These are phyloP conservation scores for Agapetus fuscipes DNA, from an alignment of 2,888 invertebrate species.

Conservation along the genomic window DNA sequence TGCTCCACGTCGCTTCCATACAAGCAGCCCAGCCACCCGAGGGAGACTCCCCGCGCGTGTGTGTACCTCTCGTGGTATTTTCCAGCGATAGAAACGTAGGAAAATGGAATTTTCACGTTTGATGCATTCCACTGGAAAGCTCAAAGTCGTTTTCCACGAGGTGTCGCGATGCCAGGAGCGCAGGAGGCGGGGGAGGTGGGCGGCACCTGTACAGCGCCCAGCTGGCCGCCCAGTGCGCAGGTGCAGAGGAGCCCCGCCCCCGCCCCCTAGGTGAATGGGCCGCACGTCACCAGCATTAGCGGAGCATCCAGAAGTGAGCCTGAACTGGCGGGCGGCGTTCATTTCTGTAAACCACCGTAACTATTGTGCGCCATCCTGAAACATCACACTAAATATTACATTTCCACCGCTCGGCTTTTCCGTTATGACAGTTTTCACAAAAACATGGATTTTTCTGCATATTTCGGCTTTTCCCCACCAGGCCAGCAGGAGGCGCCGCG, in stretches of 20 bases:
- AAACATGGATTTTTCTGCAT: constrained; percentile 42
- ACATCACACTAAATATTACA: constrained; percentile 5
- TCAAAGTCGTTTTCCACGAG: constrained; percentile 22
- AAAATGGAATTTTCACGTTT: constrained; percentile 14
- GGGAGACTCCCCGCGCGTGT: too few relatives aligned
- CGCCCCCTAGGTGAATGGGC: too few relatives aligned
- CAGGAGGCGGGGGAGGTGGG: constrained; percentile 6
- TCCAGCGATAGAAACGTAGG: background rate
- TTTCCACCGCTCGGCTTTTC: constrained; percentile 14
- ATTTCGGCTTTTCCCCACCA: constrained; percentile 31
- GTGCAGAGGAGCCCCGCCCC: too few relatives aligned
- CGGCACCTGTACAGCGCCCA: constrained; percentile 8
- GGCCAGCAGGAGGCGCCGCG: constrained; percentile 23
- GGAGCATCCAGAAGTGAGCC: too few relatives aligned
- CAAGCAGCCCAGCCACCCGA: too few relatives aligned
- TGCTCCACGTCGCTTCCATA: background rate
- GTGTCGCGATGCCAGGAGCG: constrained; percentile 14
- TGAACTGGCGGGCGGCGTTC: constrained; percentile 1
- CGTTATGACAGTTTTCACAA: constrained; percentile 29
- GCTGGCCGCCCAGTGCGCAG: constrained; percentile 3
- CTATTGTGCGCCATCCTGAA: constrained; percentile 5
- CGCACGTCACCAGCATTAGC: too few relatives aligned
- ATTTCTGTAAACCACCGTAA: background rate
- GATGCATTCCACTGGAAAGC: constrained; percentile 15
- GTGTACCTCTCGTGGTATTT: too few relatives aligned